These are phyloP conservation scores for Epinephelus malabaricus DNA, from an alignment of 2,797 vertebrate genomes.

Conservation along the genomic window DNA sequence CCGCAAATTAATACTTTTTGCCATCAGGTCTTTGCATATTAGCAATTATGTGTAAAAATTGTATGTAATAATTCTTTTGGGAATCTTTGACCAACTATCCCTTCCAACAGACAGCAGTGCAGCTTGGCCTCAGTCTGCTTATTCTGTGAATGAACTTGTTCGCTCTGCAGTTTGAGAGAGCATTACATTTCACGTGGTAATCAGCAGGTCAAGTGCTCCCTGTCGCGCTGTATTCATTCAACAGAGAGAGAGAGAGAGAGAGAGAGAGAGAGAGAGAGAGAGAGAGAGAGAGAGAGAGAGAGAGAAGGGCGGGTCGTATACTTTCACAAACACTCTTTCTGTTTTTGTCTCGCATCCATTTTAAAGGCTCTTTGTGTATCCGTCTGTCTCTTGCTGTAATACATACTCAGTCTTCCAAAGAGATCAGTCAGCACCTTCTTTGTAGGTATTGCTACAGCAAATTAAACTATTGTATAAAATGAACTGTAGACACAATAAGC, in stretches of 20 bases:
- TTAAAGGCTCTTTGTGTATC: neutral
- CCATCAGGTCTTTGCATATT: too few relatives aligned
- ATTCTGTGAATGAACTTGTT: slow-evolving; percentile 2
- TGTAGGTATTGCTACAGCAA: neutral
- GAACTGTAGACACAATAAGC: neutral
- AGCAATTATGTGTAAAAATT: too few relatives aligned
- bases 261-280: too few relatives aligned
- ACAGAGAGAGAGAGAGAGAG: neutral
- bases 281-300: neutral
- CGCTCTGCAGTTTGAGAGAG: neutral
- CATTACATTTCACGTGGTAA: slow-evolving; percentile 25
- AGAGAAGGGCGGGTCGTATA: neutral
- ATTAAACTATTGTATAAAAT: neutral
- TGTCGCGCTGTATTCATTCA: neutral
- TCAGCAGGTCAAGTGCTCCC: slow-evolving; percentile 22
- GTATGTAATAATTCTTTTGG: too few relatives aligned
- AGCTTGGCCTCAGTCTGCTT: neutral
- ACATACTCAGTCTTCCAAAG: neutral
- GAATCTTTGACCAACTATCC: too few relatives aligned
- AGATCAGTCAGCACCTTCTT: neutral
- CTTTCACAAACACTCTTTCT: neutral
- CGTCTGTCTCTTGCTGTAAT: neutral
- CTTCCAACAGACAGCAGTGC: neutral
- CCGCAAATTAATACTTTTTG: too few relatives aligned
- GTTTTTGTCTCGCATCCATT: neutral